Percentiles rank a stretch among this genome's conserved stretches.
These are phyloP conservation scores for Torymus auratus DNA, from an alignment of 2,888 invertebrate species.

Conservation along the genomic window DNA sequence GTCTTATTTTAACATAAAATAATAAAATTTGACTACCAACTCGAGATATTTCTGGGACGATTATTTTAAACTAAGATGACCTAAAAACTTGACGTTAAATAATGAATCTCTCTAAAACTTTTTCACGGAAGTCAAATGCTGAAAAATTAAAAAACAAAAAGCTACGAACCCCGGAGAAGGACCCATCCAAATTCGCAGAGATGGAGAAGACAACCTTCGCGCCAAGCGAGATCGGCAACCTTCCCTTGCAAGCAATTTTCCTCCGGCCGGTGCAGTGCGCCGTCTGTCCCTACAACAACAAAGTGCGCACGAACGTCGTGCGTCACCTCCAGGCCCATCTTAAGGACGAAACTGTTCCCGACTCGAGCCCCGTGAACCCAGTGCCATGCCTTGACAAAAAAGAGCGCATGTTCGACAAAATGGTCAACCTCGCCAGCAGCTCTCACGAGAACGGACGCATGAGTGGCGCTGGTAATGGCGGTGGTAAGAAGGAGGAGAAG, in stretches of 20 bases:
- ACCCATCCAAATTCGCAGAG: constrained; percentile 62
- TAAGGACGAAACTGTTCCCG: constrained; percentile 81
- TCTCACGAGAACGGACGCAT: constrained; percentile 78
- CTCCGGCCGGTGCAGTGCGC: constrained; percentile 81
- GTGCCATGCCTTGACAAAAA: constrained; percentile 87
- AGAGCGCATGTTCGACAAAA: constrained; percentile 90
- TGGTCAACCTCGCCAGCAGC: constrained; percentile 89
- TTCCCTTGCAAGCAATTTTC: constrained; percentile 84
- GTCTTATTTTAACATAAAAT: too few species aligned
- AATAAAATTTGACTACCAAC: too few species aligned
- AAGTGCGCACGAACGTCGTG: constrained; percentile 85
- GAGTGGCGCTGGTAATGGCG: constrained; percentile 66
- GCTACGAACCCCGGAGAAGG: constrained; percentile 58
- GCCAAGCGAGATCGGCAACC: constrained; percentile 81
- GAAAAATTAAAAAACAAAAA: constrained; percentile 66
- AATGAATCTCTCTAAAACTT: too few species aligned
- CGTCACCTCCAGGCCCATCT: constrained; percentile 84
- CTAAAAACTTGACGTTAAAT: too few species aligned
- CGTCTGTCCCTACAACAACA: constrained; percentile 83
- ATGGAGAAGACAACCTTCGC: constrained; percentile 74
- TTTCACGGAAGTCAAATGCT: constrained; percentile 43
- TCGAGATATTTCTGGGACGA: too few species aligned
- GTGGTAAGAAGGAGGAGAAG: constrained; percentile 59
- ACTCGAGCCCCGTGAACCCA: constrained; percentile 87
- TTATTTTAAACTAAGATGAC: too few species aligned